Evolutionary conservation across 2,797 vertebrate species (phyloP), one percentile per base, ranked within the genome.

Genomic region (Sebastiscus albofasciatus): DNA sequence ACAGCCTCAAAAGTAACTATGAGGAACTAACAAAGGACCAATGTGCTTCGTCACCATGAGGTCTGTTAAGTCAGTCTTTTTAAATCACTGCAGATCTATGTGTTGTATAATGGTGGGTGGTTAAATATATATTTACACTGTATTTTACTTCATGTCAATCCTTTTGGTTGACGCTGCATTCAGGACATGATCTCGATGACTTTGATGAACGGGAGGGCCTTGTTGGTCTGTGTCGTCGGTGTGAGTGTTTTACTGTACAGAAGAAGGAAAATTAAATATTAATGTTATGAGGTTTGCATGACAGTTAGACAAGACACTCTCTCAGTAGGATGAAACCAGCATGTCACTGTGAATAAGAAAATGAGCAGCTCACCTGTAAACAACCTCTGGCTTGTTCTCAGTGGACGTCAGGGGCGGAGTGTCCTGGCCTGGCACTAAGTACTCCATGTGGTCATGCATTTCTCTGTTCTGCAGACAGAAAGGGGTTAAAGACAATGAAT

Each of bases 401-500:
- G 70, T 72, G 70, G 87, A 56, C 0, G 67, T 69, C 29, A 79
- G 22, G 0, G 83, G 49, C 1, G 78, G 89, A 18, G 91, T 64
- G 5, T 85, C 87, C 83, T 92, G 90, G 24, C 86, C 87, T 31
- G 92, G 92, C 2, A 96, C 90, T 76, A 97, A 88, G 90, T 97
- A 97, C 39, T 98, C 96, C 82, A 98, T 96, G 70, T 96, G 97
- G 84, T 98, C 96, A 0, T 97, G 97, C 96, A 99, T 96, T 92
- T 98, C 97, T 87, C 95, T 92, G 89, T 98, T 98, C 98, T 99
- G 90, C 11, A 86, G 67, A 62, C 71, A 81, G 13, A 29, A 79
- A 65, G 2, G 8, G 16, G 27, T 75, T 4, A 68, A 34, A 74
- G 6, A 18, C 3, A 33, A 72, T 60, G 54, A 59, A 59, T 2